Base-by-base conservation (phyloP, 2,888 invertebrate species). In the Tachina lurida region DNA sequence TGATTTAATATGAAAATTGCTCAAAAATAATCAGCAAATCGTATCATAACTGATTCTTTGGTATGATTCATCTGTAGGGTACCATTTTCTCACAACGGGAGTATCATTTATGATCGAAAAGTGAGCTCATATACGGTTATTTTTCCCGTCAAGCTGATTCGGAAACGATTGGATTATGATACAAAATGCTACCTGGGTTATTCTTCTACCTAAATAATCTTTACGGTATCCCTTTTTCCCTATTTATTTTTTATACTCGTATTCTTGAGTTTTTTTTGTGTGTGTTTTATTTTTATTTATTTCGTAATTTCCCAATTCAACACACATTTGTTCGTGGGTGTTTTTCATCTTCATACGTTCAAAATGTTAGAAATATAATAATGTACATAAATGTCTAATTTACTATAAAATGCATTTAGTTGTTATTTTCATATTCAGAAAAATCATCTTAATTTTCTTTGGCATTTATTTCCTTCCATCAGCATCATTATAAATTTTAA, bases 301-400 rank as follows among this genome's bases (percentile, higher is more conserved):
- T 54, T 47, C 52, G 68, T 62, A 60, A 84, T 78, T 74, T 74
- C 84, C 77, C 71, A 43, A 67, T 77, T 77, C 73, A 71, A 73
- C 76, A 79, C 79, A 63, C 75, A 70, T 79, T 70, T 47, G 39
- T 47, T 54, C 54, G 47, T 70, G 70, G 65, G 76, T 71, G 84
- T 80, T 68, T 76, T 80, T 78, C 19, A 3, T 45, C 8, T 41
- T 12, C 58, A 31, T 31, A 31, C 31, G 10, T 63, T 81, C 2
- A n/a, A 47, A 60, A 15, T 52, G 4, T 60, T 31, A 31, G 31
- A 43, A 19, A 77, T 39, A 58, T 60, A 60, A 70, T 58, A 5
- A 31, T 71, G 63, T 63, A n/a, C n/a, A n/a, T n/a, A 65, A 75
- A 71, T 71, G 65, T 65, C 79, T 79, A 73, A 79, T 79, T 73